Evolutionary conservation across 2,797 vertebrate species (phyloP).

Genomic region (Hemitrygon akajei): DNA sequence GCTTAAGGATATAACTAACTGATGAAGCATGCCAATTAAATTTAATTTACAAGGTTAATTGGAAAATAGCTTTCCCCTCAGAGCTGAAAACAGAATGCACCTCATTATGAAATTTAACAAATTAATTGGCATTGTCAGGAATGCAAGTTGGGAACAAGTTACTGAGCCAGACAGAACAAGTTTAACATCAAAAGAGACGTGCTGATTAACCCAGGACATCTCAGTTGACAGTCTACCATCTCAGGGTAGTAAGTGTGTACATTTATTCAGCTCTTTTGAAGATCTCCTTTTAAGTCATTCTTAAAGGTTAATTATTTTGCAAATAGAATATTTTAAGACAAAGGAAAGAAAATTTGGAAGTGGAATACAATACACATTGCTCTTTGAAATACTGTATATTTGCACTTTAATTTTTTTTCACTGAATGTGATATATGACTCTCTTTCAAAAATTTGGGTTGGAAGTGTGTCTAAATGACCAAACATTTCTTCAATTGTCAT

Average conservation of each 20-base stretch:
- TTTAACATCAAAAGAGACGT: not conserved
- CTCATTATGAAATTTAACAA: not conserved
- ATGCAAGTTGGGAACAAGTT: not conserved
- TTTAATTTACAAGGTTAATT: constrained; percentile 31
- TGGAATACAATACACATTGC: too few relatives aligned
- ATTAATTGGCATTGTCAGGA: not conserved
- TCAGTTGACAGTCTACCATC: not conserved
- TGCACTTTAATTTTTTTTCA: not conserved
- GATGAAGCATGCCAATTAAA: not conserved
- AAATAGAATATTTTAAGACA: not conserved
- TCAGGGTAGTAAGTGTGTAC: not conserved
- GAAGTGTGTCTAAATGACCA: not conserved
- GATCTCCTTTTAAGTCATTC: not conserved
- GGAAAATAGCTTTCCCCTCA: not conserved
- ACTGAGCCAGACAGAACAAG: not conserved
- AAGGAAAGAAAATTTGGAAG: too few relatives aligned
- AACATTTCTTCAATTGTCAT: not conserved
- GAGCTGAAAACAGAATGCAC: too few relatives aligned
- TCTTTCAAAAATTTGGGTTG: not conserved
- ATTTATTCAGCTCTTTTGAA: not conserved
- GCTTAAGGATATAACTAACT: not conserved
- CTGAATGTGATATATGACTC: not conserved
- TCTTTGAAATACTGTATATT: too few relatives aligned
- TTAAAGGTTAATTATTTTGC: not conserved
- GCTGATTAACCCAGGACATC: not conserved